Evolutionary conservation across 2,113 vertebrate species (phyloP), one percentile per base, ranked within the genome.

Genomic region (Ceyx margarethae): DNA sequence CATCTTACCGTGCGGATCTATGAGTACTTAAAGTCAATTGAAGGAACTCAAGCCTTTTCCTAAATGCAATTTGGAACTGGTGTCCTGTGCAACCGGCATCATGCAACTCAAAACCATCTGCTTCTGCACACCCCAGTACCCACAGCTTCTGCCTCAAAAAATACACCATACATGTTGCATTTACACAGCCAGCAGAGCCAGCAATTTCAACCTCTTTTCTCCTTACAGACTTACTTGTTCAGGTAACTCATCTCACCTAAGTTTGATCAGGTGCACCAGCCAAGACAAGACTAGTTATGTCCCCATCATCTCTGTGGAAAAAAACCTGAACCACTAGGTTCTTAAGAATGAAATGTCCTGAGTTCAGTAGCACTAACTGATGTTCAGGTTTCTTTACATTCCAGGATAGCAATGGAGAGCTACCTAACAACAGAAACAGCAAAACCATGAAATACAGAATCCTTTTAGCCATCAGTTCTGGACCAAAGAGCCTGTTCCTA

Each of bases 71-170:
- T 19, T 2, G 3, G 14, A 87, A 56, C n/a, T 15, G 45, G 25
- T 53, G 60, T 37, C 48, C 22, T 46, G 21, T 16, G 13, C 18
- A 58, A 61, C 18, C 9, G 33, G 61, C 71, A 50, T 72, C 35
- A 45, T 0, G 0, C 0, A 6, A 72, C 45, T 65, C 3, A 0
- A 66, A 60, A 42, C 37, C 0, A 1, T 13, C 31, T n/a, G 20
- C 16, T 74, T 45, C 61, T 78, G 46, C 35, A 61, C 61, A 71
- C 15, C 46, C 56, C 43, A 77, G n/a, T 5, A 54, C 15, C 19
- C 80, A 33, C 26, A 56, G 65, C 68, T 73, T 48, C 45, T 3
- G 2, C 25, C 46, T 81, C 56, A 22, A 40, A 45, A 74, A 31
- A 25, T 10, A 33, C 31, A 31, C 33, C 40, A 8, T 4, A 64